These are phyloP conservation scores for Alethe diademata DNA, from an alignment of 2,113 vertebrate genomes.

Conservation along the genomic window DNA sequence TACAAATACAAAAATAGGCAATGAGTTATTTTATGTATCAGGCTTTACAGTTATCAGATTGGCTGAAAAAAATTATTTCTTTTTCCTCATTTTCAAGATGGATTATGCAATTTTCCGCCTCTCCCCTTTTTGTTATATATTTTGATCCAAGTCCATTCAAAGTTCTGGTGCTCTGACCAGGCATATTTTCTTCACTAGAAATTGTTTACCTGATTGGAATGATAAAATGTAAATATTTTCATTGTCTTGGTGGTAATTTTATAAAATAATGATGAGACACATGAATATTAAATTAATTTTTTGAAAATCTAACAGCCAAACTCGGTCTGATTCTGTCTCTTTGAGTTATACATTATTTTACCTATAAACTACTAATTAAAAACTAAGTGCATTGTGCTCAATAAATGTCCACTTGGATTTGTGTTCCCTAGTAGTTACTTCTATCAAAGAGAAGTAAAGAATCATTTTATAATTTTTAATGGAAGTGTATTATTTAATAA, in stretches of 20 bases:
- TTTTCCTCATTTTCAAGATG: neutral
- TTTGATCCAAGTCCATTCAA: neutral
- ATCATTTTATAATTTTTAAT: constrained; percentile 14
- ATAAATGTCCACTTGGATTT: constrained; percentile 32
- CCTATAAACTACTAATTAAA: neutral
- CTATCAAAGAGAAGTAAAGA: neutral
- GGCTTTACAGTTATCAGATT: neutral
- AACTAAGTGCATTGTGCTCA: neutral
- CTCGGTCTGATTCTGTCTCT: neutral
- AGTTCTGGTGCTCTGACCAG: neutral
- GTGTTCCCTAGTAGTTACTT: neutral
- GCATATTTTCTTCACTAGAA: neutral
- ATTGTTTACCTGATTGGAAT: neutral
- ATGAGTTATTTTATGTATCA: neutral
- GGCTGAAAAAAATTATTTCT: neutral
- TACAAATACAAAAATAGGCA: neutral
- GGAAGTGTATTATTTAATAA: constrained; percentile 6
- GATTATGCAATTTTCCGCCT: neutral
- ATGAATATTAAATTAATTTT: neutral
- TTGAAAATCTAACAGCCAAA: neutral
- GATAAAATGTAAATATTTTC: neutral
- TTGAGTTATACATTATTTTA: neutral
- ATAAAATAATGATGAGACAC: neutral
- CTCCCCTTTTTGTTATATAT: neutral
- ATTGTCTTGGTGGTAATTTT: neutral